phyloP scores from a whole-genome alignment of 2,797 vertebrate genomes.

The Rhyacichthys aspro region DNA sequence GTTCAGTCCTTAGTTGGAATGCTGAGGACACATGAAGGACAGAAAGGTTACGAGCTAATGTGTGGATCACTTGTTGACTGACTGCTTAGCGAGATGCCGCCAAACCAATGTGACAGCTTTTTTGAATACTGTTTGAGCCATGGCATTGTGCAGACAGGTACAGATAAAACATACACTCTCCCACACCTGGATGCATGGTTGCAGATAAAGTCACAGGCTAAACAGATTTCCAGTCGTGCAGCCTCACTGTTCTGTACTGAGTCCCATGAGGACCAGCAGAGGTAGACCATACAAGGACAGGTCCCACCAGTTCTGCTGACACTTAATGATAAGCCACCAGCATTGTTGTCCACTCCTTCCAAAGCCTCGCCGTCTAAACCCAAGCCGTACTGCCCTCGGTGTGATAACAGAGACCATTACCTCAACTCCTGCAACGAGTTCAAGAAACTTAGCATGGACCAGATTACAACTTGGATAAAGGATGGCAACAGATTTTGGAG shows the following conservation, averaged over 20 bases:
- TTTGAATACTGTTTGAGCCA: constrained; percentile 1
- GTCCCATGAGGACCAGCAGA: not conserved
- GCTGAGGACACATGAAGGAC: constrained; percentile 14
- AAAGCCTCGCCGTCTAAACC: not conserved
- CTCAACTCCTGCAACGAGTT: constrained; percentile 22
- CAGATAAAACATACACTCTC: not conserved
- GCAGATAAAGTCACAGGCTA: constrained; percentile 25
- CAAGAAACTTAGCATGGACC: constrained; percentile 18
- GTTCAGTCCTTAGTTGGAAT: constrained; percentile 10
- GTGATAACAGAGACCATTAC: constrained; percentile 15
- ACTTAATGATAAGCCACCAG: not conserved
- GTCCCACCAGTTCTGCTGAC: not conserved
- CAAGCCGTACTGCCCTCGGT: constrained; percentile 23
- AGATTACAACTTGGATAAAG: constrained; percentile 19
- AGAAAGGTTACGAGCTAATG: constrained; percentile 1
- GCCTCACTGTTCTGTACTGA: constrained; percentile 10
- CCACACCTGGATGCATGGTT: constrained; percentile 11
- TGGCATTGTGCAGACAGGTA: constrained; percentile 3
- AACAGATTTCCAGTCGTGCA: constrained; percentile 14
- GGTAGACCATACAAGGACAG: not conserved
- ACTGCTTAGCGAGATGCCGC: constrained; percentile 16
- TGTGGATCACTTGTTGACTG: constrained; percentile 20
- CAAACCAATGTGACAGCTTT: constrained; percentile 1
- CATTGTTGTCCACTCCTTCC: not conserved
- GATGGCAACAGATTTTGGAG: constrained; percentile 15